These are phyloP conservation scores for Olivierus martensii DNA, from an alignment of 1,140 invertebrate genomes.

Conservation along the genomic window DNA sequence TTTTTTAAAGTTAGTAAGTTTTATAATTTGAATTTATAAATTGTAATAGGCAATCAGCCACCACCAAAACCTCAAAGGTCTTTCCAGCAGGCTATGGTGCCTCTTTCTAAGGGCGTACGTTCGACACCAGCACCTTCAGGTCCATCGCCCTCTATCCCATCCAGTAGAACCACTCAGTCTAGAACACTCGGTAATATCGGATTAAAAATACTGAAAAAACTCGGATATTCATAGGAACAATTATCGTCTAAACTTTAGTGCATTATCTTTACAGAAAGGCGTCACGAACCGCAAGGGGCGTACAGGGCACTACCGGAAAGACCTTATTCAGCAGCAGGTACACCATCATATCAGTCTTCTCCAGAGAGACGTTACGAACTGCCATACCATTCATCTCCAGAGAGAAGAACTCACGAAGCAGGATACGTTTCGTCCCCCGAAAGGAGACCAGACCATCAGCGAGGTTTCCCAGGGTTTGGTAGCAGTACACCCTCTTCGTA, in stretches of 20 bases:
- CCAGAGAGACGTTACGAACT: constrained; percentile 14
- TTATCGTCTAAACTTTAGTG: no score
- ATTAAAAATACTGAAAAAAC: no score
- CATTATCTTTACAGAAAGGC: constrained; percentile 7
- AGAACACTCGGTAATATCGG: constrained; percentile 15
- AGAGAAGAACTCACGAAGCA: constrained; percentile 28
- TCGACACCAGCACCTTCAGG: constrained; percentile 20
- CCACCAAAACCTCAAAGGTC: constrained; percentile 28
- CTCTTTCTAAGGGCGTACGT: constrained; percentile 19
- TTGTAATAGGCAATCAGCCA: constrained; percentile 12
- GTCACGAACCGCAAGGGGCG: constrained; percentile 14
- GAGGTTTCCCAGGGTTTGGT: no score
- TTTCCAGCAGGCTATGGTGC: constrained; percentile 24
- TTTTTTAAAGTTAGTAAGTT: no score
- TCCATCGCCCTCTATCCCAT: constrained; percentile 19
- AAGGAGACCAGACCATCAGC: constrained; percentile 33
- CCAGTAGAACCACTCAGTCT: constrained; percentile 15
- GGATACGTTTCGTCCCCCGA: constrained; percentile 81
- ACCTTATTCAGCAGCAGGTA: constrained; percentile 22
- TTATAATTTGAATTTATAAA: no score
- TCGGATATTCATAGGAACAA: no score
- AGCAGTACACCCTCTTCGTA: constrained; percentile 7
- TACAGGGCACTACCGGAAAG: constrained; percentile 22
- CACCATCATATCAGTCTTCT: constrained; percentile 18
- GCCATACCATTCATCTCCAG: constrained; percentile 20